Base-by-base conservation (phyloP, 1,140 invertebrate species). In the Drosophila micromelanica region DNA sequence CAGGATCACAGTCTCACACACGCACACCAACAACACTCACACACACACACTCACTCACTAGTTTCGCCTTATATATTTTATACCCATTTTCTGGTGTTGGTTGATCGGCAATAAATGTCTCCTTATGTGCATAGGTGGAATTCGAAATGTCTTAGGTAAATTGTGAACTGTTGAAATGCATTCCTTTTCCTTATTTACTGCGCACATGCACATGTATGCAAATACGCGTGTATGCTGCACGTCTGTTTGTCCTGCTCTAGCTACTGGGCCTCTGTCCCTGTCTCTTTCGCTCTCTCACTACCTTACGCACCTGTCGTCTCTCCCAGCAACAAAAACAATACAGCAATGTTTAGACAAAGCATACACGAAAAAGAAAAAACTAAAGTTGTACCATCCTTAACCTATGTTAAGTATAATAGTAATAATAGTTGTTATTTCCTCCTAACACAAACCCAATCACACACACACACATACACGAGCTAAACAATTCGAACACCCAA, bases 351-450 rank as follows among this genome's bases (percentile, higher is more conserved):
- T 51, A 64, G 27, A 32, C 27, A 60, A 38, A 23, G 13, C 11
- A 54, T 17, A 43, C 42, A 56, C 48, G 46, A 38, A 54, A 12
- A 46, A 20, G 49, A 32, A 49, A n/a, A 30, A 40, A 38, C 51
- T n/a, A 48, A 55, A 42, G 37, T 65, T 11, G 23, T 32, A n/a
- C 45, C 13, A 17, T 60, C 13, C 32, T 9, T 48, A 5, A 38
- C 12, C 49, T 56, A 13, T 30, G 48, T 35, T 49, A 45, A 60
- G 42, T 20, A 52, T 60, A 54, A 40, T 76, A 45, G 37, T 45
- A 57, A 70, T 51, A 67, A 64, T 81, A 74, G 61, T 78, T 87
- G 49, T 76, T 73, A 67, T 87, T 86, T 87, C 60, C 74, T 51
- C 68, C 71, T 87, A 86, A 86, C 80, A 85, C 73, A 84, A 67